These are phyloP conservation scores for Lysandra bellargus DNA, from an alignment of 2,888 invertebrate species.

Conservation along the genomic window DNA sequence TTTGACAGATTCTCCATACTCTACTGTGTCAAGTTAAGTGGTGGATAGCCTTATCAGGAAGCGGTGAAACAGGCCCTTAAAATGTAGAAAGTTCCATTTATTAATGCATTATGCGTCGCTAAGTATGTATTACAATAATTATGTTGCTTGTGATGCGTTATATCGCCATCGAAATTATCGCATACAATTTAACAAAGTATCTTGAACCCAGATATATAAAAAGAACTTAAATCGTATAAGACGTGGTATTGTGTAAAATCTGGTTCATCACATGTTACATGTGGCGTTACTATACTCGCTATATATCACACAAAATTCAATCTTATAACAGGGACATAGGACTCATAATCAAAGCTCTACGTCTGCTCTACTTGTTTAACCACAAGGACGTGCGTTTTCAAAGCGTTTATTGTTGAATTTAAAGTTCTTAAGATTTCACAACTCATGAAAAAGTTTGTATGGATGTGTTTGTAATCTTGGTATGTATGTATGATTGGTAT, in stretches of 20 bases:
- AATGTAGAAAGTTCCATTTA: too few relatives aligned
- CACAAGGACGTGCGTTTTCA: constrained; percentile 4
- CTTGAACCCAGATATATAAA: not conserved
- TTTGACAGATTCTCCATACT: too few relatives aligned
- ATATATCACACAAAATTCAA: not conserved
- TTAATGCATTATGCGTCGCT: too few relatives aligned
- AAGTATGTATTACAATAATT: too few relatives aligned
- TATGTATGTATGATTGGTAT: not conserved
- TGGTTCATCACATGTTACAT: constrained; percentile 3
- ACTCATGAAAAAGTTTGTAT: not conserved
- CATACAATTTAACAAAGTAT: not conserved
- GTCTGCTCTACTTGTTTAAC: not conserved
- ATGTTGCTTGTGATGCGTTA: too few relatives aligned
- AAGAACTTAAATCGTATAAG: not conserved
- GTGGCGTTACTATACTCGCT: not conserved
- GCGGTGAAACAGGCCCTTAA: too few relatives aligned
- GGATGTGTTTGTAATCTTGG: not conserved
- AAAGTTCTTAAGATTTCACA: not conserved
- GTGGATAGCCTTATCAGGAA: too few relatives aligned
- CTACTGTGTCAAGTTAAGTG: too few relatives aligned
- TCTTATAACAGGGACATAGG: not conserved
- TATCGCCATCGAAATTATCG: too few relatives aligned
- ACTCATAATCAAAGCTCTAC: not conserved
- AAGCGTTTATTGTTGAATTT: not conserved
- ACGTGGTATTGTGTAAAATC: constrained; percentile 6